phyloP scores from a whole-genome alignment of 35 echinoderm and acorn worm species.

The Amphiura filiformis region DNA sequence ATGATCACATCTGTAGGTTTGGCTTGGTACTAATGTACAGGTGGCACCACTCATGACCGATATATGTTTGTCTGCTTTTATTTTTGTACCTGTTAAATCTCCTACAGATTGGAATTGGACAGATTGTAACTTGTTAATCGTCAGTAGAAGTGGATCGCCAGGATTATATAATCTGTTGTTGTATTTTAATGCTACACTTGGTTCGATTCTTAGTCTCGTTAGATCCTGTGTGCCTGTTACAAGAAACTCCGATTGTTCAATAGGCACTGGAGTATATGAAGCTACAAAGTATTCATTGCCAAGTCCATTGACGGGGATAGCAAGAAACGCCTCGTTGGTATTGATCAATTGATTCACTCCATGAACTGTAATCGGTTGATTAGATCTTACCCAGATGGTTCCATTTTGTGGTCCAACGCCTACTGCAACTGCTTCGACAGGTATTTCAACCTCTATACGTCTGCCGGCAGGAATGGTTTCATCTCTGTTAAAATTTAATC shows the following conservation, averaged over 20 bases:
- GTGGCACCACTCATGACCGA: slow-evolving; percentile 69
- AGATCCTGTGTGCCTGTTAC: slow-evolving; percentile 60
- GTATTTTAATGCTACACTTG: slow-evolving; percentile 19
- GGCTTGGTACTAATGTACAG: slow-evolving; percentile 60
- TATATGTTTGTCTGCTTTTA: slow-evolving; percentile 57
- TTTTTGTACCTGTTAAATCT: slow-evolving; percentile 81
- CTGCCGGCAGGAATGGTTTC: slow-evolving; percentile 16
- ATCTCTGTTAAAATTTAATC: slow-evolving; percentile 32
- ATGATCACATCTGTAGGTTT: slow-evolving; percentile 75
- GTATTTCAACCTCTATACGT: slow-evolving; percentile 38
- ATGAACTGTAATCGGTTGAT: slow-evolving; percentile 58
- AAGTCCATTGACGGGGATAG: slow-evolving; percentile 63
- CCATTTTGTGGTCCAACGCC: slow-evolving; percentile 75
- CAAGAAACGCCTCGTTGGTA: slow-evolving; percentile 74
- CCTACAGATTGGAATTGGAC: slow-evolving; percentile 65
- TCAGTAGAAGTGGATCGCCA: slow-evolving; percentile 49
- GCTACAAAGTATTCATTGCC: slow-evolving; percentile 78
- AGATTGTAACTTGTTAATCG: slow-evolving; percentile 45
- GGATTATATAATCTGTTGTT: slow-evolving; percentile 31
- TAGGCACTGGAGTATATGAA: slow-evolving; percentile 68
- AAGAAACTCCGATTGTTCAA: slow-evolving; percentile 60
- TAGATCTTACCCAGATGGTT: slow-evolving; percentile 48
- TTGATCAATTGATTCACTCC: slow-evolving; percentile 60
- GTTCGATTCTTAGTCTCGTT: slow-evolving; percentile 61
- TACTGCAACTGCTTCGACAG: slow-evolving; percentile 40